These are phyloP conservation scores for Dolichopus griseipennis DNA, from an alignment of 2,888 invertebrate genomes.

Conservation along the genomic window DNA sequence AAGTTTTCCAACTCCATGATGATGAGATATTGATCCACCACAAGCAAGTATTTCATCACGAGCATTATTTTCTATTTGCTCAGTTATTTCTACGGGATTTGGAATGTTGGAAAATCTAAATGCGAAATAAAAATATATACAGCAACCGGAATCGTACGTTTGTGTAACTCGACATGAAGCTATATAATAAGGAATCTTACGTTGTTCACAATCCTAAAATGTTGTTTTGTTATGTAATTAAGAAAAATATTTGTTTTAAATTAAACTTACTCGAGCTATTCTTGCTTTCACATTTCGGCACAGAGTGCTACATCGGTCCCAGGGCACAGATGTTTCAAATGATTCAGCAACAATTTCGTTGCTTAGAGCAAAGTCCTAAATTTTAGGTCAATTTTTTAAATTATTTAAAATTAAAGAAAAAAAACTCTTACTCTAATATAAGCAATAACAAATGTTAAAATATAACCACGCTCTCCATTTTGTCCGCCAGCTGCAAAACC, in stretches of 20 bases:
- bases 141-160: slow-evolving; percentile 94
- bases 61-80: slow-evolving; percentile 78
- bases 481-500: slow-evolving; percentile 87
- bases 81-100: slow-evolving; percentile 72
- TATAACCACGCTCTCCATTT: slow-evolving; percentile 91
- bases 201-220: slow-evolving; percentile 49
- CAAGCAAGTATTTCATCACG: slow-evolving; percentile 85
- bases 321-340: slow-evolving; percentile 97
- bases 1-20: slow-evolving; percentile 93
- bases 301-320: slow-evolving; percentile 77
- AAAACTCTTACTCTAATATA: slow-evolving; percentile 73
- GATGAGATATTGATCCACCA: slow-evolving; percentile 79
- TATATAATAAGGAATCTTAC: slow-evolving; percentile 54
- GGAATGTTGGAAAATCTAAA: slow-evolving; percentile 56
- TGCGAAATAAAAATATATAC: slow-evolving; percentile 91
- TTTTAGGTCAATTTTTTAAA: not conserved
- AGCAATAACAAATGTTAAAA: slow-evolving; percentile 95
- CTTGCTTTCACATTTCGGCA: slow-evolving; percentile 85
- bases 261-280: slow-evolving; percentile 47
- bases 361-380: slow-evolving; percentile 80
- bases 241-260: not conserved
- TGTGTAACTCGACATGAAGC: slow-evolving; percentile 86
- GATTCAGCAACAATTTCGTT: slow-evolving; percentile 88
- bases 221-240: slow-evolving; percentile 3
- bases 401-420: not conserved